A percentile compares a stretch with the other conserved stretches of the same genome.
Evolutionary conservation across 2,888 invertebrate genomes (phyloP).

Genomic region (Agrilus biguttatus): DNA sequence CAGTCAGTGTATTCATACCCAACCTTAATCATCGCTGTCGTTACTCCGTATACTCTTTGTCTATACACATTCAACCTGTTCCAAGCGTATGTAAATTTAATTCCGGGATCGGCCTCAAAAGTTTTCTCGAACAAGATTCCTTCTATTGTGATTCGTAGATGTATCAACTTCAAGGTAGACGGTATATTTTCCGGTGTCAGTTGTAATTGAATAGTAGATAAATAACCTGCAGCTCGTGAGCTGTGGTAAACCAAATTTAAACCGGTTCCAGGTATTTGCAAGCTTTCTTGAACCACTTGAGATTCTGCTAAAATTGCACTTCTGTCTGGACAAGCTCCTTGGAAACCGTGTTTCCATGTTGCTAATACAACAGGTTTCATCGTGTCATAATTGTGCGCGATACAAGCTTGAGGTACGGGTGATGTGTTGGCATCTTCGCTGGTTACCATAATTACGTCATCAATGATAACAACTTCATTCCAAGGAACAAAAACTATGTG

Average conservation of each 20-base stretch:
- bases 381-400: constrained; percentile 77
- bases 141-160: constrained; percentile 84
- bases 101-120: constrained; percentile 92
- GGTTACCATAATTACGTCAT: constrained; percentile 73
- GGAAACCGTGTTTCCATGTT: constrained; percentile 90
- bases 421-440: constrained; percentile 60
- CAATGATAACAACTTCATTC: constrained; percentile 95
- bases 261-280: constrained; percentile 87
- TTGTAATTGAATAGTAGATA: constrained; percentile 84
- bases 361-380: constrained; percentile 90
- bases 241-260: constrained; percentile 95
- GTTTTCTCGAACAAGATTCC: constrained; percentile 85
- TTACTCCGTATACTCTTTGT: constrained; percentile 92
- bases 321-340: constrained; percentile 86
- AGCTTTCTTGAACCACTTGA: constrained; percentile 88
- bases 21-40: constrained; percentile 86
- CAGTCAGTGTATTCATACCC: constrained; percentile 94
- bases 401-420: constrained; percentile 61
- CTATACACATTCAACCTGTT: constrained; percentile 90
- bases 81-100: constrained; percentile 97
- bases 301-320: constrained; percentile 83
- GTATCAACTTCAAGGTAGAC: constrained; percentile 68
- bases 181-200: constrained; percentile 78
- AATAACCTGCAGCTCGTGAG: constrained; percentile 83
- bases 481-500: constrained; percentile 88